Evolutionary conservation across 2,797 vertebrate genomes (phyloP).

Genomic region (Myotis pilosus): DNA sequence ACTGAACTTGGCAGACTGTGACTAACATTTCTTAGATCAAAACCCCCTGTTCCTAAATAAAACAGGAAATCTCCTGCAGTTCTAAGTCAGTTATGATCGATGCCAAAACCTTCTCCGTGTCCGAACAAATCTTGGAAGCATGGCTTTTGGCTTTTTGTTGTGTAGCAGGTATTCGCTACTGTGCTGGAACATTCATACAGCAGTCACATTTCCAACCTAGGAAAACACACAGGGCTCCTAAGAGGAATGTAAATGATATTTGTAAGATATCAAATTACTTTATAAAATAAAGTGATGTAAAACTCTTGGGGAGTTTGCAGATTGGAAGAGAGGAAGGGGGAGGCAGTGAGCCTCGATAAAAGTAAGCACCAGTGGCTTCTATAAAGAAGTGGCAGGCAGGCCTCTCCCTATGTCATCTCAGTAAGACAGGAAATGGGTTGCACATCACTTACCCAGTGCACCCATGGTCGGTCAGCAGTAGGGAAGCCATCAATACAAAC

Average conservation of each 20-base stretch:
- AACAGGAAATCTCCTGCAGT: slow-evolving; percentile 58
- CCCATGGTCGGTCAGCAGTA: not conserved
- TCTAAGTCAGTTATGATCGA: slow-evolving; percentile 48
- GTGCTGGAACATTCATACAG: not conserved
- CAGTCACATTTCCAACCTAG: not conserved
- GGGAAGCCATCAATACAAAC: not conserved
- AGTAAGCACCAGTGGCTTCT: not conserved
- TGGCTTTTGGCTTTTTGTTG: slow-evolving; percentile 17
- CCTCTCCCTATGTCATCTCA: not conserved
- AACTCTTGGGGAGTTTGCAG: slow-evolving; percentile 65
- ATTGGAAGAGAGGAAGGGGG: slow-evolving; percentile 51
- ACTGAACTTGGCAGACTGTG: not conserved
- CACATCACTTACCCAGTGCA: fast-evolving
- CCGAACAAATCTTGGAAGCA: slow-evolving; percentile 61
- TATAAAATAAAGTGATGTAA: slow-evolving; percentile 71
- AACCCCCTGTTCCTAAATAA: slow-evolving; percentile 50
- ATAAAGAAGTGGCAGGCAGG: not conserved
- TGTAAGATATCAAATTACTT: slow-evolving; percentile 26
- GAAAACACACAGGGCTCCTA: slow-evolving; percentile 16
- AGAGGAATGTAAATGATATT: slow-evolving; percentile 53
- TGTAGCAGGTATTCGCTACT: not conserved
- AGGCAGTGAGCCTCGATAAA: slow-evolving; percentile 57
- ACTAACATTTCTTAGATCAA: not conserved
- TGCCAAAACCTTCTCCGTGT: slow-evolving; percentile 49
- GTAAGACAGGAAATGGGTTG: not conserved